Base-by-base conservation (phyloP, 2,797 vertebrate species). In the Coregonus ussuriensis region DNA sequence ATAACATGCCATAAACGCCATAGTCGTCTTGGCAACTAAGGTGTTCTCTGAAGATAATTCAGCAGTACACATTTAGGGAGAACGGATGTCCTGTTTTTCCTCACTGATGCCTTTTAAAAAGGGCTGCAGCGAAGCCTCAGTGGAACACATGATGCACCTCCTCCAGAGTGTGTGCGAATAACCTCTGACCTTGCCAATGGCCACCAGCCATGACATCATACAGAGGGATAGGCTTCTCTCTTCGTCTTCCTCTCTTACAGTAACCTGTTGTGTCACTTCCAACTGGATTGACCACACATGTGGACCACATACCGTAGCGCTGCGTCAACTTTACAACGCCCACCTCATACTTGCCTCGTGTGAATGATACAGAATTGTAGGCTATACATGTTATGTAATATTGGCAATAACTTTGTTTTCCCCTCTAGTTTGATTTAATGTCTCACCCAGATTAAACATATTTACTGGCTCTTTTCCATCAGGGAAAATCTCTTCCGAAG, bases 401-500 rank as follows among this genome's bases (percentile, higher is more conserved):
- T 47, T 47, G 41, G 9, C 11, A 47, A 47, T 59, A 59, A 59
- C 1, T 21, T 62, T 62, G 21, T 47, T 47, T 62, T 11, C n/a
- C 41, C 4, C 21, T 62, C 3, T 25, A 6, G 59, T 62, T 62
- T 62, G 21, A 62, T 62, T 62, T 62, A 7, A 62, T 25, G 6
- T 62, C 16, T 59, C 4, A 6, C 16, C 73, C 75, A 71, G 81
- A 74, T 78, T 80, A 51, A 70, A 83, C 85, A 90, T 77, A 84
- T 77, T 66, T 51, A 15, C n/a, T 76, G 77, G 68, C 21, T 81
- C 51, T 72, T 41, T 74, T 79, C 21, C 54, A 63, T 75, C 86
- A 95, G 95, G 94, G 94, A 6, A 94, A 88, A 76, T 73, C 89
- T 4, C 83, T 95, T 59, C 95, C 95, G 35, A 95, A 94, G 89